Evolutionary conservation across 2,888 invertebrate species (phyloP).

Genomic region (Limnephilus lunatus): DNA sequence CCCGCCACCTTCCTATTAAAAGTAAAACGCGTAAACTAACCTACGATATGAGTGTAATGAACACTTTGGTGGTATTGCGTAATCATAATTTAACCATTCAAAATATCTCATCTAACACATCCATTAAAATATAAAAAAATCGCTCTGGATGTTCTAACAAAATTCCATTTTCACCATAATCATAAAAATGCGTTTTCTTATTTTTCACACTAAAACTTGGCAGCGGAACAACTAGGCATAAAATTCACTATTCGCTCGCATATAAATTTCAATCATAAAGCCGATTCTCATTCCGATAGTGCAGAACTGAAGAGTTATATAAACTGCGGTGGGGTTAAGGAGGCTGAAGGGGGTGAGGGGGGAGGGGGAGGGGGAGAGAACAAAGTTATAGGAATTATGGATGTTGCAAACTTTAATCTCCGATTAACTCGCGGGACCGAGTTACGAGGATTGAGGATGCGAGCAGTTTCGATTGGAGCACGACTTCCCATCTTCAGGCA

Average conservation of each 20-base stretch:
- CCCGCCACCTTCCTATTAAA: too few species aligned
- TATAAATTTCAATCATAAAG: conserved; percentile 25
- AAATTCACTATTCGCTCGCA: not conserved
- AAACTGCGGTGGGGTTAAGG: not conserved
- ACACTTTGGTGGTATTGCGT: not conserved
- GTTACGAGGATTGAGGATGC: conserved; percentile 45
- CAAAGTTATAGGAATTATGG: conserved; percentile 54
- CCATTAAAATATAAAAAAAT: not conserved
- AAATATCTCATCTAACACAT: not conserved
- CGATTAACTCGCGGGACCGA: conserved; percentile 57
- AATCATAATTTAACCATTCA: not conserved
- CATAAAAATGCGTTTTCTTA: not conserved
- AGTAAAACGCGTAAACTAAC: not conserved
- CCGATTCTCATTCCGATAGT: conserved; percentile 16
- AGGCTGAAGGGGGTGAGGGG: not conserved
- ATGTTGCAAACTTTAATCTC: conserved; percentile 62
- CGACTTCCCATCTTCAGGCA: conserved; percentile 48
- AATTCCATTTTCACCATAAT: not conserved
- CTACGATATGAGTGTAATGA: not conserved
- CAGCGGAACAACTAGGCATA: not conserved
- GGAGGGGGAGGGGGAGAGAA: not conserved
- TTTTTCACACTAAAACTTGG: not conserved
- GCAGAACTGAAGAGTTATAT: not conserved
- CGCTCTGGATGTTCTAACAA: not conserved
- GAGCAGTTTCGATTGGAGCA: conserved; percentile 50